These are phyloP conservation scores for Patiria pectinifera DNA, from an alignment of 53 echinoderm and acorn worm genomes.

Conservation along the genomic window DNA sequence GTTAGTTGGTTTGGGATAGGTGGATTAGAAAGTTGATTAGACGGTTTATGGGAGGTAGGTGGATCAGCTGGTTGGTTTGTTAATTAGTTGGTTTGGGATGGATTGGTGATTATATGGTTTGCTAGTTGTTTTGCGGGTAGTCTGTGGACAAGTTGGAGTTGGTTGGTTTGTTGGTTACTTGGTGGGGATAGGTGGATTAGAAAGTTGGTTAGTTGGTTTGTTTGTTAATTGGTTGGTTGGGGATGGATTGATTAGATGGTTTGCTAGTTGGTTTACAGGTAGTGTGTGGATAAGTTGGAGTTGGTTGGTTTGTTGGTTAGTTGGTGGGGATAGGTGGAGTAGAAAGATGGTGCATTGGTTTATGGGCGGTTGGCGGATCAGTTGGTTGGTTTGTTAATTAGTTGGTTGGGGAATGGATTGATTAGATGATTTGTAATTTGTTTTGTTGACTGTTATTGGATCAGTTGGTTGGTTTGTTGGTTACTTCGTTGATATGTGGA, in stretches of 20 bases:
- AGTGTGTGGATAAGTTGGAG: background rate
- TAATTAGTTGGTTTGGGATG: background rate
- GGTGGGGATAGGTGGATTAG: background rate
- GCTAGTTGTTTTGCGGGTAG: background rate
- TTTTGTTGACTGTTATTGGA: background rate
- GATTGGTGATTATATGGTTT: background rate
- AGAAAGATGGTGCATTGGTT: no score
- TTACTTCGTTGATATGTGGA: background rate
- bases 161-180: slow-evolving; percentile 14
- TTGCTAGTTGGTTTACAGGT: background rate
- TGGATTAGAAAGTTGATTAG: background rate
- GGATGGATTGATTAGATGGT: background rate
- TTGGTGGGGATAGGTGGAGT: background rate
- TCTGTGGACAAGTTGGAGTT: background rate
- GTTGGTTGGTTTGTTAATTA: background rate
- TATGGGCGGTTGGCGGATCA: background rate
- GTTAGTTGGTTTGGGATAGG: background rate
- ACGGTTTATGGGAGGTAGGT: background rate
- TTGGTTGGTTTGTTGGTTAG: background rate
- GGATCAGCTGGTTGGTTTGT: background rate
- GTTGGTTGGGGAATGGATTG: background rate
- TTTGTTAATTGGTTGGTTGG: background rate
- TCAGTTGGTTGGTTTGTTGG: background rate
- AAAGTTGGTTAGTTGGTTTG: background rate
- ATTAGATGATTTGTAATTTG: background rate